Conservation (phyloP, 2,113 vertebrate genomes). For the Picathartes gymnocephalus region DNA sequence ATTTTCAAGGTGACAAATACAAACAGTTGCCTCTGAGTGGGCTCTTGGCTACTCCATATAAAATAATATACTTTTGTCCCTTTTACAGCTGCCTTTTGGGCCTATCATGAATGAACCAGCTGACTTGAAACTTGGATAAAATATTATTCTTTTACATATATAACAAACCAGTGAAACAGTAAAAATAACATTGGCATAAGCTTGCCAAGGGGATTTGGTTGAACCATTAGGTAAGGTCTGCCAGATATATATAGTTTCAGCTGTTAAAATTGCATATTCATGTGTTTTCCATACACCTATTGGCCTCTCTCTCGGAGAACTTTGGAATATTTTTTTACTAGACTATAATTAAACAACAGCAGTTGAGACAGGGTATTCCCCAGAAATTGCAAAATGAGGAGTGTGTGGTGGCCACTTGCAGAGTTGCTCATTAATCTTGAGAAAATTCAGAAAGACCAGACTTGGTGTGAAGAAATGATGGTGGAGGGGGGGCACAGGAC, state of each 20-base stretch:
- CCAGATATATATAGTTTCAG: conserved; percentile 56
- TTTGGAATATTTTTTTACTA: conserved; percentile 21
- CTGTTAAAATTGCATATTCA: conserved; percentile 63
- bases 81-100: conserved; percentile 30
- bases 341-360: conserved; percentile 40
- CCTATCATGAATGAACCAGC: conserved; percentile 9
- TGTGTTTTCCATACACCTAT: conserved; percentile 58
- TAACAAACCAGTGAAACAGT: conserved; percentile 43
- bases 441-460: not conserved
- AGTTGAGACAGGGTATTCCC: conserved; percentile 35
- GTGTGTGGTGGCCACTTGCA: not conserved
- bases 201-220: conserved; percentile 42
- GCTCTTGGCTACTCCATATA: not conserved
- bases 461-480: not conserved
- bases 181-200: conserved; percentile 55
- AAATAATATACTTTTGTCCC: conserved; percentile 3
- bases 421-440: conserved; percentile 7
- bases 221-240: conserved; percentile 48
- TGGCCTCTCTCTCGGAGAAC: not conserved
- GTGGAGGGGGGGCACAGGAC: not conserved
- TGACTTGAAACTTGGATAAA: conserved; percentile 45
- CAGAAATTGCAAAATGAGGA: not conserved
- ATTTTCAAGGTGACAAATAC: conserved; percentile 15
- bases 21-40: not conserved
- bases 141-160: conserved; percentile 40